These are phyloP conservation scores for Casuarius casuarius DNA, from an alignment of 2,113 vertebrate species.

Conservation along the genomic window DNA sequence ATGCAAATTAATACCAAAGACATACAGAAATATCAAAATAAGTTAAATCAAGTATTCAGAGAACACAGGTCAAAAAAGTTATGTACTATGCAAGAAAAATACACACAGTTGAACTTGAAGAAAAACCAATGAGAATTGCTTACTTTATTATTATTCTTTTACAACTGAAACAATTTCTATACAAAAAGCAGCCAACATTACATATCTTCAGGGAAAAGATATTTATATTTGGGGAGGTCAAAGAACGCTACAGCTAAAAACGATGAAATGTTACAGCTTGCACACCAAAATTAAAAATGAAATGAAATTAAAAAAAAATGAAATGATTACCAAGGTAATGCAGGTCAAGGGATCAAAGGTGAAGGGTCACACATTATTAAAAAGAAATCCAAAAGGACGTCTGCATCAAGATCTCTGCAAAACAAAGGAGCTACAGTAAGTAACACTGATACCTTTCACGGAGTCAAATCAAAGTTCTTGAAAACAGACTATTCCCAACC, in stretches of 20 bases:
- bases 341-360: slow-evolving; percentile 98
- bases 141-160: slow-evolving; percentile 70
- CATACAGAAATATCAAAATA: slow-evolving; percentile 36
- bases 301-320: slow-evolving; percentile 93
- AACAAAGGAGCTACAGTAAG: slow-evolving; percentile 97
- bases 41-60: slow-evolving; percentile 36
- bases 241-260: slow-evolving; percentile 77
- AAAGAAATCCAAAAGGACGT: slow-evolving; percentile 97
- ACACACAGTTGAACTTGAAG: slow-evolving; percentile 71
- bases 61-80: slow-evolving; percentile 63
- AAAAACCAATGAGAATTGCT: slow-evolving; percentile 63
- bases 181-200: slow-evolving; percentile 77
- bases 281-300: slow-evolving; percentile 87
- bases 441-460: slow-evolving; percentile 71
- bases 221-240: slow-evolving; percentile 75
- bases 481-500: slow-evolving; percentile 24
- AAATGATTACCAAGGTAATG: slow-evolving; percentile 99
- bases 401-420: slow-evolving; percentile 97
- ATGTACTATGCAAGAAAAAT: slow-evolving; percentile 53
- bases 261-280: slow-evolving; percentile 83
- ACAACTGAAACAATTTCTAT: slow-evolving; percentile 78
- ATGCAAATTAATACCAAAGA: slow-evolving; percentile 27
- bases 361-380: slow-evolving; percentile 98
- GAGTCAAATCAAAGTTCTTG: slow-evolving; percentile 61
- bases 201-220: slow-evolving; percentile 57